These are phyloP conservation scores for Aplochiton taeniatus DNA, from an alignment of 2,797 vertebrate genomes.

Conservation along the genomic window DNA sequence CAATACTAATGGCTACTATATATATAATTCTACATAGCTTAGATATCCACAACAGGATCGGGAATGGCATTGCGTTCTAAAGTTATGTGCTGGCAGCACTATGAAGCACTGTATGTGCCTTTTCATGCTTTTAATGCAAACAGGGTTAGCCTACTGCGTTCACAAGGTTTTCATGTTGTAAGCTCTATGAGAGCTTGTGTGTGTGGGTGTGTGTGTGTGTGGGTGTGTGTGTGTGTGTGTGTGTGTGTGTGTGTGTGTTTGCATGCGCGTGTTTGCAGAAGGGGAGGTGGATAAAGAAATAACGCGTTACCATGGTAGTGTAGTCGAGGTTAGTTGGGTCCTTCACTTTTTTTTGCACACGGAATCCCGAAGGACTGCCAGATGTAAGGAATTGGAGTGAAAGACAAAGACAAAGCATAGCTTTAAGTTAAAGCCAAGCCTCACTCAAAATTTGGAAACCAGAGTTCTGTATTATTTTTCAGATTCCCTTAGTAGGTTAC, in stretches of 20 bases:
- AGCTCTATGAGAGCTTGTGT: constrained; percentile 27
- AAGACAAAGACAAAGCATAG: constrained; percentile 55
- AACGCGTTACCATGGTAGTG: constrained; percentile 48
- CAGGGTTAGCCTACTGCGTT: constrained; percentile 26
- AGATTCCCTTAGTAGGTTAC: constrained; percentile 8
- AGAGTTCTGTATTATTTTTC: constrained; percentile 27
- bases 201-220: constrained; percentile 26
- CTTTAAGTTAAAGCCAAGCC: constrained; percentile 46
- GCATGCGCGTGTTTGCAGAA: neutral
- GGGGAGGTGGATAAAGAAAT: neutral
- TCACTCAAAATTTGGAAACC: constrained; percentile 24
- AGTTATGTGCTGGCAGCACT: constrained; percentile 24
- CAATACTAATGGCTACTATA: neutral
- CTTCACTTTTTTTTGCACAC: constrained; percentile 36
- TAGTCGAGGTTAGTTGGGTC: constrained; percentile 8
- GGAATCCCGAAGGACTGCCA: constrained; percentile 47
- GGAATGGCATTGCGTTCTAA: constrained; percentile 29
- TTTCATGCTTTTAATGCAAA: constrained; percentile 40
- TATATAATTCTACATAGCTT: too few relatives aligned
- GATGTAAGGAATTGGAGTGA: constrained; percentile 37
- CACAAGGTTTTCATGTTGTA: constrained; percentile 11
- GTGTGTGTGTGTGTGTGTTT: constrained; percentile 22
- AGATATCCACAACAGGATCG: constrained; percentile 15
- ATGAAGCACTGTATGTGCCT: neutral
- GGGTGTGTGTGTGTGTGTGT: constrained; percentile 29